phyloP scores from a whole-genome alignment of 2,797 vertebrate species.

The Epinephelus malabaricus region DNA sequence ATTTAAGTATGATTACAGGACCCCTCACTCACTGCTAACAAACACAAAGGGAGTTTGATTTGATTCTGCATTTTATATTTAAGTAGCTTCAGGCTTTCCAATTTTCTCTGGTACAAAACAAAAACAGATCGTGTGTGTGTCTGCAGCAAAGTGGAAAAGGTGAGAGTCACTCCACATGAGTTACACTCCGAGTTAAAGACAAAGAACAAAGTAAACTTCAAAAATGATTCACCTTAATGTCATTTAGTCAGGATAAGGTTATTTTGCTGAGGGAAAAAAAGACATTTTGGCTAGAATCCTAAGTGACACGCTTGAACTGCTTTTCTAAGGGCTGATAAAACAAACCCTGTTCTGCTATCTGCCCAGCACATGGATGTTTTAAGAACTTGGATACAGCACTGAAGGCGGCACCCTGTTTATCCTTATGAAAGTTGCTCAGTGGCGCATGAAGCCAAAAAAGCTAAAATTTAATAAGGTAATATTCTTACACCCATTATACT shows the following conservation, averaged over 20 bases:
- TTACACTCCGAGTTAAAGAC: background rate
- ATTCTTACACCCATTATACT: too few relatives aligned
- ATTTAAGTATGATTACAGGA: conserved; percentile 63
- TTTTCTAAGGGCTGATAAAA: background rate
- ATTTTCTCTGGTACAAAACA: conserved; percentile 50
- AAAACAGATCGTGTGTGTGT: conserved; percentile 44
- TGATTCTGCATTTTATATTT: conserved; percentile 69
- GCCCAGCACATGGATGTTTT: too few relatives aligned
- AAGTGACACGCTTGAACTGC: background rate
- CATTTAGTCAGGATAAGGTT: background rate
- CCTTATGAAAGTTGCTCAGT: too few relatives aligned
- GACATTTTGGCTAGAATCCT: background rate
- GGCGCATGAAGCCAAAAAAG: too few relatives aligned
- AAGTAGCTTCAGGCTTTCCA: conserved; percentile 56
- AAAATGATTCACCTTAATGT: conserved; percentile 3
- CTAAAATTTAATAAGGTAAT: too few relatives aligned
- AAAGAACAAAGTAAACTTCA: conserved; percentile 10
- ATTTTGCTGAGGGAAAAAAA: background rate
- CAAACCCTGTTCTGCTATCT: too few relatives aligned
- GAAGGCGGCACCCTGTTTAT: too few relatives aligned
- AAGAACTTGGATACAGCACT: too few relatives aligned
- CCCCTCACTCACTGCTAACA: conserved; percentile 46
- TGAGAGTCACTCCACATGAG: background rate
- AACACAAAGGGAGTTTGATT: conserved; percentile 58
- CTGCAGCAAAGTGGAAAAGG: conserved; percentile 7